Conservation (phyloP, 1,140 invertebrate species). For the Hormaphis cornu region DNA sequence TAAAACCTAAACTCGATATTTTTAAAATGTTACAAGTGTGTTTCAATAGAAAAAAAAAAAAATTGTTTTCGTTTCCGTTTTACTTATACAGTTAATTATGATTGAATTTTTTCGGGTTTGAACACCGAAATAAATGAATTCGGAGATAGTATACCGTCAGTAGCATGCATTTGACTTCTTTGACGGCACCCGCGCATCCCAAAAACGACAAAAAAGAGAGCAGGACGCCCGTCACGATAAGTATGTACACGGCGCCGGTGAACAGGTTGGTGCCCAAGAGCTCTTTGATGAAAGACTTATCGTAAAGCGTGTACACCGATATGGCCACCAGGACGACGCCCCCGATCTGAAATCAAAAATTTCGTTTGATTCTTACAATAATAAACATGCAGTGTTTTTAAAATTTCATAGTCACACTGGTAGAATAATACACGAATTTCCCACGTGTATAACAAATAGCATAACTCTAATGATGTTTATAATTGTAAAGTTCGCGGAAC, state of each 20-base stretch:
- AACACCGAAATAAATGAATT: no score
- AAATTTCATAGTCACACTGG: no score
- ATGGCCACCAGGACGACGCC: constrained; percentile 64
- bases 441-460: no score
- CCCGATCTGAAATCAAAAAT: constrained; percentile 56
- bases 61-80: no score
- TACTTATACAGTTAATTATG: no score
- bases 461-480: no score
- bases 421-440: no score
- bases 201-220: constrained; percentile 70
- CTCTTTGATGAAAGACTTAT: constrained; percentile 71
- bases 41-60: no score
- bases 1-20: neutral
- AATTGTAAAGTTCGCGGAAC: no score
- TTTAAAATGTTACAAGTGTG: neutral
- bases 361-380: neutral
- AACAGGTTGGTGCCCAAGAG: constrained; percentile 73
- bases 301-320: constrained; percentile 69
- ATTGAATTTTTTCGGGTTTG: no score
- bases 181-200: constrained; percentile 75
- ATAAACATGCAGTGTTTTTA: no score
- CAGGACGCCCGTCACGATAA: constrained; percentile 66
- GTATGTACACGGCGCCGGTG: constrained; percentile 67
- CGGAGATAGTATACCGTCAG: constrained; percentile 65
- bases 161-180: constrained; percentile 80